Percentiles rank a stretch among this genome's conserved stretches.
phyloP scores from a whole-genome alignment of 2,888 invertebrate species.

The Bursaphelenchus okinawaensis region DNA sequence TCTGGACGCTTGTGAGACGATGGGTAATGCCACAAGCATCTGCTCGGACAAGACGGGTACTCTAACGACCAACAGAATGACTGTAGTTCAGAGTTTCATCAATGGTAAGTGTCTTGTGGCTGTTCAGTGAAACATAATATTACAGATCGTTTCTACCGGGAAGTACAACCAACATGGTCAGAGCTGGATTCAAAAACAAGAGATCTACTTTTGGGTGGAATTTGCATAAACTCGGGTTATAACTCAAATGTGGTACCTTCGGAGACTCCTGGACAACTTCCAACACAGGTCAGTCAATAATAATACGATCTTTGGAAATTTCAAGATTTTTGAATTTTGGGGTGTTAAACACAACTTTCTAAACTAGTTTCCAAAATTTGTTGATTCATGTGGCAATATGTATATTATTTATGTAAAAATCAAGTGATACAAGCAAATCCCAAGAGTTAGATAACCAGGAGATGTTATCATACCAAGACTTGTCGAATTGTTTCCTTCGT shows the following conservation, averaged over 20 bases:
- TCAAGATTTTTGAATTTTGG: too few species aligned
- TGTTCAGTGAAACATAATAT: neutral
- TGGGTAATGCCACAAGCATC: conserved; percentile 99
- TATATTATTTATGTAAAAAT: too few species aligned
- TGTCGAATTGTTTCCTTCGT: too few species aligned
- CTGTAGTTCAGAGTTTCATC: conserved; percentile 91
- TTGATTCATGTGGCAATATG: too few species aligned
- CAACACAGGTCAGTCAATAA: neutral
- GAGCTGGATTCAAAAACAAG: conserved; percentile 34
- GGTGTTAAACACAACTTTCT: too few species aligned
- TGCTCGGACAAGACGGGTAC: conserved; percentile 99
- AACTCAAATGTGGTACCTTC: conserved; percentile 35
- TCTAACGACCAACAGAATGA: conserved; percentile 94
- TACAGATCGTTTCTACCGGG: conserved; percentile 33
- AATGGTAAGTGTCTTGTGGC: conserved; percentile 32
- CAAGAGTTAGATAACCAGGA: too few species aligned
- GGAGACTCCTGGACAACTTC: neutral
- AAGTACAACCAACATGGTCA: conserved; percentile 26
- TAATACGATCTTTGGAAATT: too few species aligned
- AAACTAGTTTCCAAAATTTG: too few species aligned
- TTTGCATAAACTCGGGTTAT: conserved; percentile 63
- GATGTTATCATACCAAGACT: too few species aligned
- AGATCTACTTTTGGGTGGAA: conserved; percentile 72
- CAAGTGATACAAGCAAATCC: too few species aligned
- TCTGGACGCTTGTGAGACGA: conserved; percentile 98